Conservation (phyloP, 1,140 invertebrate genomes). For the Tetramorium parvispinum region DNA sequence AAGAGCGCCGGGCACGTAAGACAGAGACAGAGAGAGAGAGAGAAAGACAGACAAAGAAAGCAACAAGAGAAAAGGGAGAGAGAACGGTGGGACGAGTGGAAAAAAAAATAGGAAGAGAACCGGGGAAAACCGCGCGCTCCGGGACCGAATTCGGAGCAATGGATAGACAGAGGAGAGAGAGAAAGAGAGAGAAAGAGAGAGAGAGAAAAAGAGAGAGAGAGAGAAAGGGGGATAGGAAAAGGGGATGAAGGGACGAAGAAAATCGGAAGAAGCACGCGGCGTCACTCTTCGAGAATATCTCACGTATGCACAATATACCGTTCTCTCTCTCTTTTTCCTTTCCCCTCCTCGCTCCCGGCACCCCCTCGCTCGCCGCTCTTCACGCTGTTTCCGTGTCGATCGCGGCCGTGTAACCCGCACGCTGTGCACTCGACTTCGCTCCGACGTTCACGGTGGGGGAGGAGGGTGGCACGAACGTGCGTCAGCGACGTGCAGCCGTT, state of each 20-base stretch:
- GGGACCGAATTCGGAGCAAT: neutral
- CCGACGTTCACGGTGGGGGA: neutral
- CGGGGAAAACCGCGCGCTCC: neutral
- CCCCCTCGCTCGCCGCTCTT: slow-evolving; percentile 14
- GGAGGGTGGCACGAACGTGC: slow-evolving; percentile 14
- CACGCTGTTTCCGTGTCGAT: slow-evolving; percentile 47
- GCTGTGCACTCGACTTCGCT: slow-evolving; percentile 35
- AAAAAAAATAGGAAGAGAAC: neutral
- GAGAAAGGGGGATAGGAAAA: slow-evolving; percentile 7
- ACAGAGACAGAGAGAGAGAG: slow-evolving; percentile 26
- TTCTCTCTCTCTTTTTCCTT: neutral
- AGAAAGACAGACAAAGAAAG: neutral
- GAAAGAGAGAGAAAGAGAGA: neutral
- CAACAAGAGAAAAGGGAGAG: neutral
- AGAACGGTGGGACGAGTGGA: neutral
- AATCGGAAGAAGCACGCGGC: slow-evolving; percentile 64
- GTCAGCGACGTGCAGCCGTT: slow-evolving; percentile 35
- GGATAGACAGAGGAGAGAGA: neutral
- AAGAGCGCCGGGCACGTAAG: slow-evolving; percentile 15
- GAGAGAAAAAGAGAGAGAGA: neutral
- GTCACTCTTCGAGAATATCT: slow-evolving; percentile 53
- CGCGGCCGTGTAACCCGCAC: slow-evolving; percentile 51
- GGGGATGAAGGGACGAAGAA: slow-evolving; percentile 7
- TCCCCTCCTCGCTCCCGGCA: slow-evolving; percentile 12
- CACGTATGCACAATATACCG: slow-evolving; percentile 54